Evolutionary conservation across 2,888 invertebrate species (phyloP).

Genomic region (Coelinius sp.): DNA sequence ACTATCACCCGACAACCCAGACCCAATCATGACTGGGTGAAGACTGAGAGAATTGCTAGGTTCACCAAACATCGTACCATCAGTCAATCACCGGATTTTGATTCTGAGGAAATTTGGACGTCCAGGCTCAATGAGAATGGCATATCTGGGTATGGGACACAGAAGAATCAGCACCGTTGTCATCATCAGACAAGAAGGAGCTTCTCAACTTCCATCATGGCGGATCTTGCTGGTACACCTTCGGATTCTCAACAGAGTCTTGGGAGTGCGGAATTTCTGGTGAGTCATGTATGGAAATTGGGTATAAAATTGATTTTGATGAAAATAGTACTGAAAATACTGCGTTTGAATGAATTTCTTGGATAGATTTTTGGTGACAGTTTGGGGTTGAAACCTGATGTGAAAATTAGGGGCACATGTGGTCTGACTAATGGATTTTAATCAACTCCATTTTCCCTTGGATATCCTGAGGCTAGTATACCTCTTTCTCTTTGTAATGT

Average conservation of each 20-base stretch:
- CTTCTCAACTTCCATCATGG: conserved; percentile 64
- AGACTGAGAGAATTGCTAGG: conserved; percentile 60
- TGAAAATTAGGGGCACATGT: conserved; percentile 24
- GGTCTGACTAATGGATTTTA: conserved; percentile 54
- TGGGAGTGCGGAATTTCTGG: conserved; percentile 62
- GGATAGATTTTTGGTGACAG: background rate
- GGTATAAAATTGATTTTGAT: too few relatives aligned
- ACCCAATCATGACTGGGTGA: conserved; percentile 65
- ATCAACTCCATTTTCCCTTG: conserved; percentile 51
- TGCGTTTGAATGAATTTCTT: too few relatives aligned
- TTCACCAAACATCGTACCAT: conserved; percentile 62
- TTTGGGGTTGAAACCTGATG: background rate
- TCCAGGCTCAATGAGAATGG: conserved; percentile 55
- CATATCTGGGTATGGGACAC: conserved; percentile 55
- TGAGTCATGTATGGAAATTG: conserved; percentile 51
- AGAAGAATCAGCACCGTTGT: conserved; percentile 59
- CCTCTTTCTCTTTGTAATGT: conserved; percentile 20
- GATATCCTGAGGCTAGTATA: conserved; percentile 16
- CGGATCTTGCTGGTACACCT: conserved; percentile 60
- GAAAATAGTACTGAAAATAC: too few relatives aligned
- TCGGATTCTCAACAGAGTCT: conserved; percentile 65
- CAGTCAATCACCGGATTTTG: conserved; percentile 60
- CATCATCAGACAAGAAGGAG: conserved; percentile 62
- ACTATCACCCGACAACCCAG: conserved; percentile 62
- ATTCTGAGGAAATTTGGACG: conserved; percentile 61